phyloP scores from a whole-genome alignment of 2,113 vertebrate species.

The Poeciliopsis retropinna region DNA sequence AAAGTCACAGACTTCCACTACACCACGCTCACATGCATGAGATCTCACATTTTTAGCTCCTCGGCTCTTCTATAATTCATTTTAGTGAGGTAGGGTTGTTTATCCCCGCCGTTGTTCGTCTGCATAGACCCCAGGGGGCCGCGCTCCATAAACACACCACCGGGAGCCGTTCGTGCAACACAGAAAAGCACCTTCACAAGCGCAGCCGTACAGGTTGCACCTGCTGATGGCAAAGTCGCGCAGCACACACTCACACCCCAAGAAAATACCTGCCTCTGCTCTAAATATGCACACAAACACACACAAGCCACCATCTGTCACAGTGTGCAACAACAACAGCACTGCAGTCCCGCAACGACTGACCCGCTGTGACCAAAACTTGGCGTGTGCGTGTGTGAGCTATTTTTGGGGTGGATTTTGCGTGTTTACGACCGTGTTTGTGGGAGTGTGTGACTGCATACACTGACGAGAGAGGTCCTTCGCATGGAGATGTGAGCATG shows the following conservation, averaged over 20 bases:
- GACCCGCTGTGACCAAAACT: conserved; percentile 46
- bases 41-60: conserved; percentile 35
- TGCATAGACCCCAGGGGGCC: conserved; percentile 42
- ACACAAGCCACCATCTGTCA: conserved; percentile 66
- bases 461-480: conserved; percentile 56
- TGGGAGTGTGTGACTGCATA: conserved; percentile 69
- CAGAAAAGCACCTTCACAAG: conserved; percentile 27
- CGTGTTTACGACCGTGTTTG: conserved; percentile 44
- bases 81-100: conserved; percentile 55
- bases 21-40: conserved; percentile 17
- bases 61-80: conserved; percentile 75
- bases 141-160: conserved; percentile 56
- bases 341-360: conserved; percentile 55
- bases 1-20: conserved; percentile 12
- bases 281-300: not conserved
- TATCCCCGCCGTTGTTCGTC: conserved; percentile 55
- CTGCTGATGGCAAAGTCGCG: not conserved
- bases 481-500: conserved; percentile 60
- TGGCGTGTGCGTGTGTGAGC: conserved; percentile 10
- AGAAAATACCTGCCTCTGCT: conserved; percentile 21
- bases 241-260: conserved; percentile 5
- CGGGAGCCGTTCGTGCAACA: conserved; percentile 50
- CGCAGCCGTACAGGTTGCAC: conserved; percentile 18
- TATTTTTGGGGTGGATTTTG: conserved; percentile 50
- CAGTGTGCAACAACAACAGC: conserved; percentile 54